These are phyloP conservation scores for Pristiophorus japonicus DNA, from an alignment of 2,113 vertebrate species.

Conservation along the genomic window DNA sequence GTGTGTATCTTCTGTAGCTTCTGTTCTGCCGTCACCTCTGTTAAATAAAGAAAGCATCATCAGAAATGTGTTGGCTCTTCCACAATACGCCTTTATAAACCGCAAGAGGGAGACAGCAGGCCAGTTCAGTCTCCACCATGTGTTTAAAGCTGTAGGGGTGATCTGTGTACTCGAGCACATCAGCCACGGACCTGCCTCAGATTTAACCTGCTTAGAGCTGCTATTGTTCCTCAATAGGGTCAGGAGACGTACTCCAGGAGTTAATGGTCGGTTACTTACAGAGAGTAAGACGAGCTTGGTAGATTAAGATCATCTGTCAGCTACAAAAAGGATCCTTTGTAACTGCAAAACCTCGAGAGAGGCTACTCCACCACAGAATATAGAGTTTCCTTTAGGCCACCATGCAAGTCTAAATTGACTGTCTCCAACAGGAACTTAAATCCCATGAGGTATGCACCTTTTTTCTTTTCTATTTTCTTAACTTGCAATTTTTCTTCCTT, in stretches of 20 bases:
- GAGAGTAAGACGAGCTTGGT: neutral
- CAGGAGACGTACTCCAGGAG: neutral
- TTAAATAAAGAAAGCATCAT: neutral
- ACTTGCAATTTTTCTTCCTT: constrained; percentile 63
- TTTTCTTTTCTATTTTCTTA: constrained; percentile 82
- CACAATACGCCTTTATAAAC: neutral
- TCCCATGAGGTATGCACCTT: constrained; percentile 57
- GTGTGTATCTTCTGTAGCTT: constrained; percentile 91
- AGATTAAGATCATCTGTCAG: neutral
- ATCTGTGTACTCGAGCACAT: neutral
- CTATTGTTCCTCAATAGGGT: neutral
- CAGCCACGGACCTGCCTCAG: too few species aligned
- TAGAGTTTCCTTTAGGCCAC: neutral
- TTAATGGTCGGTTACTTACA: neutral
- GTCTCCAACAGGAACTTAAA: neutral
- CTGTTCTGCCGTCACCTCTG: constrained; percentile 84
- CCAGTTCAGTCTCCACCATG: too few species aligned
- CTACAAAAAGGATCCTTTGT: neutral
- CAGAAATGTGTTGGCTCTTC: neutral
- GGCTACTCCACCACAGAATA: neutral
- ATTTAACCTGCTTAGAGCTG: neutral
- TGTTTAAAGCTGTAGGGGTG: neutral
- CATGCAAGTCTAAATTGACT: neutral
- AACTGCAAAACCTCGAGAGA: neutral
- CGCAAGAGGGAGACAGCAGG: neutral